Conservation (phyloP, 2,113 vertebrate genomes). For the Xenopus tropicalis region DNA sequence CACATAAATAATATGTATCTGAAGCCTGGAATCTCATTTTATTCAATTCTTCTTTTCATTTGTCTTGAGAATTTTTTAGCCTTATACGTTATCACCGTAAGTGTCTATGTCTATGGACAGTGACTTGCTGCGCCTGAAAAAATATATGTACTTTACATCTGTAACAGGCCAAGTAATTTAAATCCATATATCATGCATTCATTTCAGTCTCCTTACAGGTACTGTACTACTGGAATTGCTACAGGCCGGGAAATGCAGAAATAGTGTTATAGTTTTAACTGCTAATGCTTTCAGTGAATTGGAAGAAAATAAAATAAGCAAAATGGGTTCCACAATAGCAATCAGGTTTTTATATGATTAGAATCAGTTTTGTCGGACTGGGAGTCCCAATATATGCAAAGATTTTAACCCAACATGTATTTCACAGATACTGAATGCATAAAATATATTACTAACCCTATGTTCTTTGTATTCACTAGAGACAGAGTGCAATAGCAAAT, state of each 20-base stretch:
- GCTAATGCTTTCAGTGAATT: constrained; percentile 19
- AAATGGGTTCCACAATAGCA: not conserved
- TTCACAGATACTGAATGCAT: constrained; percentile 4
- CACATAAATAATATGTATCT: too few relatives aligned
- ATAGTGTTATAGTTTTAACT: constrained; percentile 1
- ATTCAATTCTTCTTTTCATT: too few relatives aligned
- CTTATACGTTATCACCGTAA: too few relatives aligned
- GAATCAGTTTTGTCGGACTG: constrained; percentile 11
- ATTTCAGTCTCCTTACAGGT: not conserved
- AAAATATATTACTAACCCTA: constrained; percentile 6
- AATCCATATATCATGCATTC: not conserved
- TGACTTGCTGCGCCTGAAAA: too few relatives aligned
- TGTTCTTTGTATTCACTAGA: not conserved
- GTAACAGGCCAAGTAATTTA: not conserved
- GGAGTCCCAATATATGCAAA: constrained; percentile 18
- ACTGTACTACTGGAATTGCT: not conserved
- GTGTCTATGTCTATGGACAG: too few relatives aligned
- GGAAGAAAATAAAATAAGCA: constrained; percentile 7
- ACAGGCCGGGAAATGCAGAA: not conserved
- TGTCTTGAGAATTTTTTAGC: too few relatives aligned
- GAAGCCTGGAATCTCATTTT: too few relatives aligned
- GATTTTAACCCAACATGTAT: constrained; percentile 19
- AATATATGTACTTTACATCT: not conserved
- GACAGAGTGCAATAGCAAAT: not conserved
- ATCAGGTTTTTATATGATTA: constrained; percentile 14